These are phyloP conservation scores for Gymnothorax javanicus DNA, from an alignment of 2,797 vertebrate genomes.

Conservation along the genomic window DNA sequence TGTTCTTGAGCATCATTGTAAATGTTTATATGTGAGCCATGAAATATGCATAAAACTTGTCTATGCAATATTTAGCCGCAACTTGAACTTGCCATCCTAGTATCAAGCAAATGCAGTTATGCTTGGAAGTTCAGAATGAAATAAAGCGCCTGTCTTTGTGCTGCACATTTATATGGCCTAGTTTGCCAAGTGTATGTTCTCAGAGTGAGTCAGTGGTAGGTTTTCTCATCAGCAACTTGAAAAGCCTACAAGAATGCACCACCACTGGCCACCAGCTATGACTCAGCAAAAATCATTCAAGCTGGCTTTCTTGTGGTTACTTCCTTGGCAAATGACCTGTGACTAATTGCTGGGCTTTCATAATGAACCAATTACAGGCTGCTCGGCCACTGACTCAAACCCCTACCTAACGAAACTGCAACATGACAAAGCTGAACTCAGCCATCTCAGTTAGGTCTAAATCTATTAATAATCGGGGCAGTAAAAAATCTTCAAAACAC, in stretches of 20 bases:
- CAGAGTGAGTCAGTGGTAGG: not conserved
- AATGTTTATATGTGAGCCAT: not conserved
- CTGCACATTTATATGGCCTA: not conserved
- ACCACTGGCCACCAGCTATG: not conserved
- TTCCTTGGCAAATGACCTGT: not conserved
- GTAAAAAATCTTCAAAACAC: not conserved
- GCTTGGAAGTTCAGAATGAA: not conserved
- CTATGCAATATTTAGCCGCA: conserved; percentile 3
- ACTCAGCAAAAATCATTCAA: not conserved
- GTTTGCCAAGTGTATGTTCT: not conserved
- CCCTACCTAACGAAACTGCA: not conserved
- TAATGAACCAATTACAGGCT: not conserved
- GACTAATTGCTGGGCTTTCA: not conserved
- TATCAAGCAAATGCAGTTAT: not conserved
- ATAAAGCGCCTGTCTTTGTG: not conserved
- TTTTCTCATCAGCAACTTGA: not conserved
- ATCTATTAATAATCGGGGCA: too few relatives aligned
- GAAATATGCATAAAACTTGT: not conserved
- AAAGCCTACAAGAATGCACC: not conserved
- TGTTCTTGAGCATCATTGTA: not conserved
- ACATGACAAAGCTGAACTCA: not conserved
- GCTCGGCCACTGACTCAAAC: not conserved
- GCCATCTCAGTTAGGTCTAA: not conserved
- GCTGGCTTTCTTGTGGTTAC: not conserved
- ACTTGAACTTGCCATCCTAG: not conserved